phyloP scores from a whole-genome alignment of 2,888 invertebrate genomes.

The Phortica okadai region DNA sequence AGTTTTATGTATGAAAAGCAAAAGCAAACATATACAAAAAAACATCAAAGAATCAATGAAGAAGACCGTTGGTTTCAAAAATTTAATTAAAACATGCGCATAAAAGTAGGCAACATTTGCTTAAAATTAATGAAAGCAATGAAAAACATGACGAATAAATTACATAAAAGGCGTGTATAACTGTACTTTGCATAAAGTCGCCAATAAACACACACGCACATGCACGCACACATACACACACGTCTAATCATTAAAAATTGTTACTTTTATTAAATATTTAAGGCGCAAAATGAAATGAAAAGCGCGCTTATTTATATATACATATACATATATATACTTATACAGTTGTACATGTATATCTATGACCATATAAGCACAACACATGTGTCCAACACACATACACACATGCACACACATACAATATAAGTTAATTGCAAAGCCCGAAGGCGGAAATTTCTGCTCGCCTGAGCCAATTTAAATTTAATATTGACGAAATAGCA shows the following conservation, averaged over 20 bases:
- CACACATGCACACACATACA: background rate
- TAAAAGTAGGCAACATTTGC: background rate
- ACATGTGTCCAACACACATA: background rate
- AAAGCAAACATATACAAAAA: too few relatives aligned
- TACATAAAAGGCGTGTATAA: background rate
- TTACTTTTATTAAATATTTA: slow-evolving; percentile 70
- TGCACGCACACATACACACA: background rate
- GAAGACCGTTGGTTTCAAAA: too few relatives aligned
- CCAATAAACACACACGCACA: background rate
- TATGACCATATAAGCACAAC: background rate
- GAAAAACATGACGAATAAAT: background rate
- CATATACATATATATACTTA: background rate
- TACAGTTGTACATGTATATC: background rate
- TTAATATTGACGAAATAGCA: slow-evolving; percentile 63
- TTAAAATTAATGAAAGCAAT: background rate
- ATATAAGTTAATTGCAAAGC: slow-evolving; percentile 3
- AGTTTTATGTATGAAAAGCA: too few relatives aligned
- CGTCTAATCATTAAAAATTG: slow-evolving; percentile 68
- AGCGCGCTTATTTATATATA: slow-evolving; percentile 43
- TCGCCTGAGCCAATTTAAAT: slow-evolving; percentile 63
- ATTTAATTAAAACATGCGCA: background rate
- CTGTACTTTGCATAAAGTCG: background rate
- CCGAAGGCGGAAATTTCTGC: background rate
- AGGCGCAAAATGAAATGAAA: slow-evolving; percentile 48
- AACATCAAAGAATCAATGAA: too few relatives aligned